Conservation (phyloP, 2,797 vertebrate genomes). For the Bradypus variegatus region DNA sequence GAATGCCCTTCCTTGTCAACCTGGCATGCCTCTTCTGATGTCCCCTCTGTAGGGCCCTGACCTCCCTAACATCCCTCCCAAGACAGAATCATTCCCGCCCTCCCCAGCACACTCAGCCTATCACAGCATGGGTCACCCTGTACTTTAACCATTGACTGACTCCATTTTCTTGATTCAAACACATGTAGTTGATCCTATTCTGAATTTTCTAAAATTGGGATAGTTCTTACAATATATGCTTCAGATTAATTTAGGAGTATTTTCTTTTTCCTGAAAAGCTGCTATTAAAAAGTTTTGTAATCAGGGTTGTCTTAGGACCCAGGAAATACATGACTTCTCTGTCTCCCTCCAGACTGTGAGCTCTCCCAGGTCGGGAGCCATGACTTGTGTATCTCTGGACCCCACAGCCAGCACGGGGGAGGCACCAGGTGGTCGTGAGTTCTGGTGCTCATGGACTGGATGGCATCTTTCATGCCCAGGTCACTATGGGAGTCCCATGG, state of each 20-base stretch:
- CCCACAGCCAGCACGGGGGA: not conserved
- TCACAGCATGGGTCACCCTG: not conserved
- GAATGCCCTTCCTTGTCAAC: not conserved
- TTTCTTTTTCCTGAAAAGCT: not conserved
- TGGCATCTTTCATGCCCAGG: not conserved
- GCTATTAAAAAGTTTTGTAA: not conserved
- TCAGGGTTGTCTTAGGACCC: not conserved
- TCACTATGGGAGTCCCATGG: not conserved
- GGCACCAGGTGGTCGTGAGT: not conserved
- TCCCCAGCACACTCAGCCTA: not conserved
- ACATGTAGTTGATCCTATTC: not conserved
- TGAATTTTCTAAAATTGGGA: not conserved
- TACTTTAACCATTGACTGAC: not conserved
- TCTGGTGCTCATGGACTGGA: not conserved
- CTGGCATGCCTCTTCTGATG: not conserved
- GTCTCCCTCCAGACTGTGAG: not conserved
- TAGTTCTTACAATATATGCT: not conserved
- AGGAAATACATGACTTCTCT: not conserved
- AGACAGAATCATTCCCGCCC: not conserved
- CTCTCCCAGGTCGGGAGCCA: not conserved
- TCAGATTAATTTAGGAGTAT: not conserved
- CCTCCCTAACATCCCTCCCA: not conserved
- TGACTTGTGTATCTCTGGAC: not conserved
- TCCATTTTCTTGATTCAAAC: not conserved
- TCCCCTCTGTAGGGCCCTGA: not conserved